Evolutionary conservation across 2,113 vertebrate species (phyloP), one percentile per base, ranked within the genome.

Genomic region (Platycercus adscitus): DNA sequence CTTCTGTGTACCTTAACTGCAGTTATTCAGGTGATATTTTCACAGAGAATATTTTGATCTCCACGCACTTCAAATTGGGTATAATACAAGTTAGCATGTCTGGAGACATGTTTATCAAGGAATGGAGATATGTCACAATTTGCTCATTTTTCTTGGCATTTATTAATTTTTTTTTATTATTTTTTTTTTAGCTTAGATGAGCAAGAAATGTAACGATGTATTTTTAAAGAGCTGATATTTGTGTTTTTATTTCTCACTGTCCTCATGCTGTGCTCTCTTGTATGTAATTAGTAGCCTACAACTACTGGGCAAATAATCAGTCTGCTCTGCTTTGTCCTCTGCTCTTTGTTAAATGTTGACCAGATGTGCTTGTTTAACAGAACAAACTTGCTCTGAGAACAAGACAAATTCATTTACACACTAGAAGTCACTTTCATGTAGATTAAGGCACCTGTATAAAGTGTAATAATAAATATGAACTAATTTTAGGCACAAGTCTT

Each of bases 311-410:
- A 83, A 86, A 81, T 70, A 60, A 90, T 92, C 58, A 41, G 47
- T 64, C 65, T 90, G 35, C 35, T 89, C 82, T 86, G 17, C 20
- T 4, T 39, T 81, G 17, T 76, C 1, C 1, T 76, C 44, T 93
- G 29, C 39, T 94, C 28, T 53, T 85, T 93, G 86, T 88, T 68
- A 92, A 87, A 70, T 91, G 80, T 88, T 94, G 89, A 86, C 87
- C 5, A 11, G 17, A 52, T 91, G 29, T 66, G 29, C 37, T 83
- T n/a, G n/a, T 76, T 92, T 84, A 93, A 84, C 24, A 56, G 47
- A 58, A 69, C 52, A 56, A 86, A 71, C 20, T 86, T 65, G 19
- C 28, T 72, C 47, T 52, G 88, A 88, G 61, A 86, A 63, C 14
- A 60, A 63, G 41, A 8, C 15, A 61, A 56, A 68, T 39, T 78